Percentiles rank a stretch among this genome's conserved stretches.
These are phyloP conservation scores for Oreortyx pictus DNA, from an alignment of 2,797 vertebrate species.

Conservation along the genomic window DNA sequence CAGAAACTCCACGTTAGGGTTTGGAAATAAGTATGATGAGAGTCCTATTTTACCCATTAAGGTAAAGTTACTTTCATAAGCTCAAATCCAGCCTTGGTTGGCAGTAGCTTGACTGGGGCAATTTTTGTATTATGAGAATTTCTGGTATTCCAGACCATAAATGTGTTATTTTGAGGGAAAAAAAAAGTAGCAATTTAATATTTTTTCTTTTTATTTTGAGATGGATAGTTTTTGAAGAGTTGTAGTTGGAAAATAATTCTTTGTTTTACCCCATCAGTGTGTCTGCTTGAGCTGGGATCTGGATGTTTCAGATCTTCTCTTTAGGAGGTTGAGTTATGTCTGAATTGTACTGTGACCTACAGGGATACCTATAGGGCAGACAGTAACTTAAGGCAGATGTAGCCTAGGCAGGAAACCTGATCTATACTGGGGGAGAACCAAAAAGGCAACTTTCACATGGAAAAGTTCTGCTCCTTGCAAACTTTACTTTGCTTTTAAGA, in stretches of 20 bases:
- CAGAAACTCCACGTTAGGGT: not conserved
- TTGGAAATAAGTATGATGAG: conserved; percentile 22
- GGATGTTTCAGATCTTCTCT: not conserved
- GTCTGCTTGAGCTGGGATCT: not conserved
- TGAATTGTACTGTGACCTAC: not conserved
- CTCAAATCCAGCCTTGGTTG: not conserved
- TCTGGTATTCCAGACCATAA: not conserved
- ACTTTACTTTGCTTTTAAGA: not conserved
- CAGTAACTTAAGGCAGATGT: not conserved
- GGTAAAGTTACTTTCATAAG: not conserved
- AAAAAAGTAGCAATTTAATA: not conserved
- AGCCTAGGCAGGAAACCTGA: not conserved
- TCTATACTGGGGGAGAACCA: accelerated
- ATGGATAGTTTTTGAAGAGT: not conserved
- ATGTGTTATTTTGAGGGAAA: not conserved
- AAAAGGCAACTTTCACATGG: not conserved
- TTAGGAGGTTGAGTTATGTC: not conserved
- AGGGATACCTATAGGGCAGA: not conserved
- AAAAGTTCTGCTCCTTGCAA: not conserved
- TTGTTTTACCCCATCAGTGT: not conserved
- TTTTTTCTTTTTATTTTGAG: not conserved
- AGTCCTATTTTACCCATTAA: not conserved
- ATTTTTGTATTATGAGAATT: not conserved
- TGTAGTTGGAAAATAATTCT: not conserved
- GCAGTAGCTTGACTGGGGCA: not conserved